A percentile compares a stretch with the other conserved stretches of the same genome.
Evolutionary conservation across 2,797 vertebrate species (phyloP).

Genomic region (Acrossocheilus fasciatus): DNA sequence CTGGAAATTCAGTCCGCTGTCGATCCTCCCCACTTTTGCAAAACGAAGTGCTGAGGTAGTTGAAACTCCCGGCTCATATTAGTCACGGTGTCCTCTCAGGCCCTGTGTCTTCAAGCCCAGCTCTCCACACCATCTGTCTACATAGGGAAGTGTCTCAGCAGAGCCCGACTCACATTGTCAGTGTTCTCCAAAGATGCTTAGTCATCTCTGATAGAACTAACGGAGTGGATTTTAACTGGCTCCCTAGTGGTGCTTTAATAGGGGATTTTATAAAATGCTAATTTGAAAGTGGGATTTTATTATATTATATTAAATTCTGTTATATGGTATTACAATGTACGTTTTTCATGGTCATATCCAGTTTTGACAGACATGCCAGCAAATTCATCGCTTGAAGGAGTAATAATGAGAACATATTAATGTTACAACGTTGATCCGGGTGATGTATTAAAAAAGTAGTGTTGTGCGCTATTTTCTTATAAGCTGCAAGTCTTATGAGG

Average conservation of each 20-base stretch:
- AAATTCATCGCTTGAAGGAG: background rate
- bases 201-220: slow-evolving; percentile 40
- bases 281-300: slow-evolving; percentile 8
- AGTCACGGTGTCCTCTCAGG: slow-evolving; percentile 56
- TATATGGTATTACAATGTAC: background rate
- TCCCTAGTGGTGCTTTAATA: slow-evolving; percentile 17
- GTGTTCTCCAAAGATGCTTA: slow-evolving; percentile 24
- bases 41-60: slow-evolving; percentile 42
- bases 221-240: slow-evolving; percentile 23
- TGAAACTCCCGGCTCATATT: slow-evolving; percentile 54
- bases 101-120: slow-evolving; percentile 55
- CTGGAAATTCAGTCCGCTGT: background rate
- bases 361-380: background rate
- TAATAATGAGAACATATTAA: background rate
- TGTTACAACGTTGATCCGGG: background rate
- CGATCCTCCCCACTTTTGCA: slow-evolving; percentile 23
- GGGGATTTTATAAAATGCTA: slow-evolving; percentile 12
- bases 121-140: slow-evolving; percentile 57
- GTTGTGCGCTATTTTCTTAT: background rate
- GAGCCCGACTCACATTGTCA: slow-evolving; percentile 12
- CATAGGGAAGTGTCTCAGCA: slow-evolving; percentile 40
- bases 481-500: background rate
- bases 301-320: background rate
- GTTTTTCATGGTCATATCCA: slow-evolving; percentile 9
- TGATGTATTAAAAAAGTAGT: background rate